phyloP scores from a whole-genome alignment of 2,888 invertebrate genomes.

The Andrena bicolor region DNA sequence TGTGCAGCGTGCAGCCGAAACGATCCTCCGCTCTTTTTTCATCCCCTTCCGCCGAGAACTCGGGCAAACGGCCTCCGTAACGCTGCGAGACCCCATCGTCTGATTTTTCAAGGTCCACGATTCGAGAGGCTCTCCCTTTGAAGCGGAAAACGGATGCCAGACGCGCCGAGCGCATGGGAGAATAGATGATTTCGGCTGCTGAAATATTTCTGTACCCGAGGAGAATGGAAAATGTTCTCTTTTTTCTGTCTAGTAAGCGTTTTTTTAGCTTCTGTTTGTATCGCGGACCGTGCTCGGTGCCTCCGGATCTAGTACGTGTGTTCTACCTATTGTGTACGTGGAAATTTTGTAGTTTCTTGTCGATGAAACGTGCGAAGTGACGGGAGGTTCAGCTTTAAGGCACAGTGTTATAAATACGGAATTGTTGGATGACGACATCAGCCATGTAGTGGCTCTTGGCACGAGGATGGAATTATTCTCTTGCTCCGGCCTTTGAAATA shows the following conservation, averaged over 20 bases:
- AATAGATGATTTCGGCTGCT: no score
- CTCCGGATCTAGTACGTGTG: neutral
- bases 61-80: conserved; percentile 4
- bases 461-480: neutral
- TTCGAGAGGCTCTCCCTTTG: neutral
- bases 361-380: neutral
- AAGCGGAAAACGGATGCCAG: neutral
- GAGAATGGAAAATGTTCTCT: no score
- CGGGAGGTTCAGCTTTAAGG: neutral
- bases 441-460: conserved; percentile 12
- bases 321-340: neutral
- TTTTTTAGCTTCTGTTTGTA: neutral
- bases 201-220: no score
- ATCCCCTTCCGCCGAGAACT: neutral
- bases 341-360: neutral
- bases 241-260: no score
- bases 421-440: conserved; percentile 16
- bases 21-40: conserved; percentile 9
- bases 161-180: no score
- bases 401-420: conserved; percentile 27
- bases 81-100: conserved; percentile 28
- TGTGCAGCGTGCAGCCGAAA: conserved; percentile 15
- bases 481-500: neutral
- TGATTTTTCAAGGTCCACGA: conserved; percentile 17
- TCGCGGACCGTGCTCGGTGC: neutral